These are phyloP conservation scores for Pangasius macronema DNA, from an alignment of 2,797 vertebrate species.

Conservation along the genomic window DNA sequence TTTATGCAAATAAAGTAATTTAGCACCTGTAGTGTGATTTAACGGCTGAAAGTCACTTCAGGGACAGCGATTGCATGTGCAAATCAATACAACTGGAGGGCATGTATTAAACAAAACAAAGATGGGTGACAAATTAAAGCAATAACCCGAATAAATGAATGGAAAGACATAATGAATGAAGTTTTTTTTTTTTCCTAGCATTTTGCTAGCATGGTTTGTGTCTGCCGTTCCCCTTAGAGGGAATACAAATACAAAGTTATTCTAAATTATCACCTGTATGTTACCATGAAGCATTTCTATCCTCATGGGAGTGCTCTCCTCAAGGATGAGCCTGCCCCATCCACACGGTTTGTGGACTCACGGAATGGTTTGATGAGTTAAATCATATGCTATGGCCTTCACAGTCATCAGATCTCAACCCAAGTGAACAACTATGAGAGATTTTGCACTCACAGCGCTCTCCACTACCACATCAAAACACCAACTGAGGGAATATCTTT, in stretches of 20 bases:
- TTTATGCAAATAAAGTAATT: not conserved
- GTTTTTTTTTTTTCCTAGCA: not conserved
- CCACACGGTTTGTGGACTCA: too few relatives aligned
- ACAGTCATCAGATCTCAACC: not conserved
- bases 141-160: not conserved
- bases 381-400: not conserved
- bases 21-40: not conserved
- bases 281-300: not conserved
- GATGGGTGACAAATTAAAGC: not conserved
- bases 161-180: not conserved
- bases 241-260: not conserved
- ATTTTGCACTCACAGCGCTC: not conserved
- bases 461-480: not conserved
- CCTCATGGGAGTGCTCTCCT: too few relatives aligned
- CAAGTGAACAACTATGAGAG: not conserved
- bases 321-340: too few relatives aligned
- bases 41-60: not conserved
- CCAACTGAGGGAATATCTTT: not conserved
- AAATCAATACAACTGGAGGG: not conserved
- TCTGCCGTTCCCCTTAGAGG: not conserved
- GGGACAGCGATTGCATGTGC: not conserved
- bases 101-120: slow-evolving; percentile 12
- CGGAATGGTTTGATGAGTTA: not conserved
- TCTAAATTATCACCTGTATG: not conserved
- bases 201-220: not conserved